Evolutionary conservation across 2,888 invertebrate genomes (phyloP).

Genomic region (Pandemis cinnamomeana): DNA sequence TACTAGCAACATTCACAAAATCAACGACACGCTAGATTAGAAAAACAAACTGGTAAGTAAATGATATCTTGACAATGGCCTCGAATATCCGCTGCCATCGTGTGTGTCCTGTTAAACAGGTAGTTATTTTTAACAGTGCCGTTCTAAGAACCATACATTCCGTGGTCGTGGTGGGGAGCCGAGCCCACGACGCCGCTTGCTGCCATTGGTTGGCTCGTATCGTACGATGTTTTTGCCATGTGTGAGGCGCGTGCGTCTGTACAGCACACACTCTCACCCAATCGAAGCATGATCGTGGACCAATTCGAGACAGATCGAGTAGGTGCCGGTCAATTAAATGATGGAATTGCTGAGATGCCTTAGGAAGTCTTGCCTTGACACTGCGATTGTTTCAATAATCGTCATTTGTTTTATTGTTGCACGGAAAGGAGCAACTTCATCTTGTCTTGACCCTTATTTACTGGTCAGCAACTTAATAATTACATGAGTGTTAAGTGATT

Average conservation of each 20-base stretch:
- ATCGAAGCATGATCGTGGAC: constrained; percentile 70
- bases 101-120: constrained; percentile 72
- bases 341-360: constrained; percentile 76
- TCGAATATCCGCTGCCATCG: constrained; percentile 60
- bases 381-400: constrained; percentile 32
- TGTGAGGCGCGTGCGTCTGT: constrained; percentile 61
- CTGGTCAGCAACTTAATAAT: neutral
- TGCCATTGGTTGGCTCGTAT: constrained; percentile 73
- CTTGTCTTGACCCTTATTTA: neutral
- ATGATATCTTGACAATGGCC: constrained; percentile 65
- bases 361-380: constrained; percentile 75
- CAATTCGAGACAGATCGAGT: constrained; percentile 71
- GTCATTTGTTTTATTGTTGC: constrained; percentile 13
- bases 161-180: constrained; percentile 76
- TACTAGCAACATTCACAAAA: neutral
- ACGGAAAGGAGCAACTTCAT: neutral
- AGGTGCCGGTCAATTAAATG: constrained; percentile 61
- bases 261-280: constrained; percentile 63
- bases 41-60: neutral
- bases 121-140: constrained; percentile 82
- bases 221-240: constrained; percentile 75
- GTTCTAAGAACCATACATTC: constrained; percentile 78
- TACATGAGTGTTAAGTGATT: neutral
- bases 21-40: neutral
- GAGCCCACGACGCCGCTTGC: constrained; percentile 75